phyloP scores from a whole-genome alignment of 2,888 invertebrate species.

The Eudemis profundana region DNA sequence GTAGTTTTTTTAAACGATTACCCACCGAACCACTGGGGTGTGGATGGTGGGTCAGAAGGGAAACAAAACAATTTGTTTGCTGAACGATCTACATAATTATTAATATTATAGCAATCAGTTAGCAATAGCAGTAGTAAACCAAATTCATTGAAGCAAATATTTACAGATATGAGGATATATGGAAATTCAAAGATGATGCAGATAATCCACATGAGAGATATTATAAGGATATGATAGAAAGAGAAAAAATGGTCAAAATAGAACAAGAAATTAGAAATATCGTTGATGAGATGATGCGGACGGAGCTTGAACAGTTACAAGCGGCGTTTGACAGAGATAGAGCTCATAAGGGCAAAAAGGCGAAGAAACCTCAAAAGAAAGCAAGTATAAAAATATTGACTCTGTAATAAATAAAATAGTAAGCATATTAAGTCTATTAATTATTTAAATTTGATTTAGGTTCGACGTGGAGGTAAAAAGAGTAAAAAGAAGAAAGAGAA shows the following conservation, averaged over 20 bases:
- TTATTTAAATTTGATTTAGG: constrained; percentile 67
- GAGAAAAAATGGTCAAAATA: constrained; percentile 92
- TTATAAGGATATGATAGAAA: constrained; percentile 93
- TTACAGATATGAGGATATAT: constrained; percentile 89
- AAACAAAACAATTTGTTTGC: no score
- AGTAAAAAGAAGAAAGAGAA: constrained; percentile 97
- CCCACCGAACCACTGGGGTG: no score
- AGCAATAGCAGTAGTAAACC: no score
- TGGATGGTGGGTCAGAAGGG: no score
- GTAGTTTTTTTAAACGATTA: no score
- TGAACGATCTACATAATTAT: no score
- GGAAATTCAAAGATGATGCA: constrained; percentile 92
- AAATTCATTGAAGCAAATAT: background rate
- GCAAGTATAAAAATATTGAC: constrained; percentile 54
- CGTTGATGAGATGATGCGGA: constrained; percentile 92
- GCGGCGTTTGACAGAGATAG: constrained; percentile 90
- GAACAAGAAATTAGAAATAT: constrained; percentile 92
- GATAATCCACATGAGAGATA: constrained; percentile 90
- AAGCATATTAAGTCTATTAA: constrained; percentile 12
- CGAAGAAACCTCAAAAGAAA: constrained; percentile 91
- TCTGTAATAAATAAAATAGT: no score
- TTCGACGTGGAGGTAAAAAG: constrained; percentile 93
- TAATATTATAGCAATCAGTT: no score
- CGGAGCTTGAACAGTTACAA: constrained; percentile 88
- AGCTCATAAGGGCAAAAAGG: constrained; percentile 90